Base-by-base conservation (phyloP, 64 coral and sea anemone species). In the Porites lutea region DNA sequence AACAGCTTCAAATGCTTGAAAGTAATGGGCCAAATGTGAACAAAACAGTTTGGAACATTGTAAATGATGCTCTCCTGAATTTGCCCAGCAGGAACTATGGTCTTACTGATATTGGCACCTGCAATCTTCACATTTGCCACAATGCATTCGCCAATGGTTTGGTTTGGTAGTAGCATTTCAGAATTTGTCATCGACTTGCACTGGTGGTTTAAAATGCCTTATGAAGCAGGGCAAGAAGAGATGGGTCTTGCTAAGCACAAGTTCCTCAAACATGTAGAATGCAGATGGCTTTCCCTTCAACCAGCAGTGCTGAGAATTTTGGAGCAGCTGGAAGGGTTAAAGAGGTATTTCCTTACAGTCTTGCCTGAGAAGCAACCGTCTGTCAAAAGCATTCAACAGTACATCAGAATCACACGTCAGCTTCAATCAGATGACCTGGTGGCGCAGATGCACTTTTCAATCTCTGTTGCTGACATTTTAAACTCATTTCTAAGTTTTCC, bases 1-100 rank as follows among this genome's bases (percentile, higher is more conserved):
- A 49, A 90, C 43, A 90, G 61, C 79, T 95, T 54, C 82, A 80
- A 72, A 95, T 95, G 93, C 79, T 95, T 62, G 93, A 95, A 75
- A 95, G 80, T 79, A 72, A 79, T 37, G 55, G 71, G 45, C 93
- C 93, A 86, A 90, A 95, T 60, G 82, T 95, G 23, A 95, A 95
- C 76, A 90, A 89, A 76, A 89, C 92, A 73, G 93, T 95, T 50
- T 90, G 88, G 72, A 89, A 53, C 52, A 87, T 82, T 88, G 85
- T 93, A 57, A 94, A 94, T 78, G 93, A 94, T 59, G 63, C 69
- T 53, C 22, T 94, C 75, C n/a, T 90, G 60, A 15, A 66, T 64
- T 82, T 93, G 49, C 86, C 60, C 19, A 83, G 45, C 63, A 83
- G 90, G 60, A 92, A 52, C 52, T 68, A 75, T 93, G 91, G 72